Conservation (phyloP, 2,888 invertebrate genomes). For the Lagria hirta region DNA sequence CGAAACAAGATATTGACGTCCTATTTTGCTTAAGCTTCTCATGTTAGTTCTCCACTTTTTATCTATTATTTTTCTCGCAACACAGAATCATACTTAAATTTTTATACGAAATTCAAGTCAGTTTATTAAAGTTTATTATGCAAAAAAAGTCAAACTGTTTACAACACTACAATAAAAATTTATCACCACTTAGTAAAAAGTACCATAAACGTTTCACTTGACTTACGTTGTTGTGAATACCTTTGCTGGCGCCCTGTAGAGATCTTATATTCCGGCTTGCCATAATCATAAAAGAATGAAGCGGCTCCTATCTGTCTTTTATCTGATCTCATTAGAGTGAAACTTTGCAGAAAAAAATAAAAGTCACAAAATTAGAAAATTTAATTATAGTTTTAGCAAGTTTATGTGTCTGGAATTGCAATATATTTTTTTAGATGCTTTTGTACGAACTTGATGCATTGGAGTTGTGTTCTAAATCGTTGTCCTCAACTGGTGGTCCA, state of each 20-base stretch:
- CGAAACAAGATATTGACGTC: not conserved
- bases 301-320: constrained; percentile 27
- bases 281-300: constrained; percentile 32
- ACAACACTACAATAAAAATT: constrained; percentile 26
- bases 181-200: constrained; percentile 27
- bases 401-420: constrained; percentile 2
- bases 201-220: constrained; percentile 25
- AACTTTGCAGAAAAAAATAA: constrained; percentile 2
- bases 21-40: too few species aligned
- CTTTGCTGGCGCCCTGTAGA: constrained; percentile 21
- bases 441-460: constrained; percentile 38
- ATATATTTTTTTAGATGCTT: constrained; percentile 13
- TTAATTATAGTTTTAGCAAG: too few species aligned
- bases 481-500: constrained; percentile 50
- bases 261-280: constrained; percentile 21
- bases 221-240: constrained; percentile 22
- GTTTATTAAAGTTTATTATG: constrained; percentile 26
- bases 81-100: constrained; percentile 10
- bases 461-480: constrained; percentile 41
- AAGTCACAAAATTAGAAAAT: too few species aligned
- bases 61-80: constrained; percentile 14
- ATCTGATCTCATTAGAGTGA: constrained; percentile 28
- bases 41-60: too few species aligned
- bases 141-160: constrained; percentile 27
- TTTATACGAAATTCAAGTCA: constrained; percentile 16